phyloP scores from a whole-genome alignment of 1,140 invertebrate species.

The Zaprionus nigranus region DNA sequence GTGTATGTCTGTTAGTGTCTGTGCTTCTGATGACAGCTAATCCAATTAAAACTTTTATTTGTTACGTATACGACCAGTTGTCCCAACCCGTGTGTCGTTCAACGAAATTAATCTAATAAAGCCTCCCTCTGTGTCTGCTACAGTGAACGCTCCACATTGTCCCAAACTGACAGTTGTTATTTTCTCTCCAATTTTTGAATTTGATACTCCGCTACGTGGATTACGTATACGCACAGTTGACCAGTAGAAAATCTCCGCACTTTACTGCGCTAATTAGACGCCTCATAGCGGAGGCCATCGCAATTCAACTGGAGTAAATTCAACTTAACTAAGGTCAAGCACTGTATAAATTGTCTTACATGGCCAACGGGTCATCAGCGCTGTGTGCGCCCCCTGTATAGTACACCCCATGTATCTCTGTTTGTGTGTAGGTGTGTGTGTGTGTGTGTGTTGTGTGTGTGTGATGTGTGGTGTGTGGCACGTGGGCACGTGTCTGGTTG shows the following conservation, averaged over 20 bases:
- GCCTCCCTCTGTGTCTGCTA: constrained; percentile 39
- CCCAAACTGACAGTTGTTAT: constrained; percentile 32
- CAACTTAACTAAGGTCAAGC: constrained; percentile 44
- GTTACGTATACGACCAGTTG: constrained; percentile 67
- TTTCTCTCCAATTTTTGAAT: constrained; percentile 32
- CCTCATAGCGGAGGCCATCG: constrained; percentile 18
- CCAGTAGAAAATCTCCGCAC: constrained; percentile 14
- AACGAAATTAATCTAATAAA: constrained; percentile 78
- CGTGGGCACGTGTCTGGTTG: constrained; percentile 41
- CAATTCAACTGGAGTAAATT: constrained; percentile 38
- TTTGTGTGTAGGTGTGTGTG: constrained; percentile 6
- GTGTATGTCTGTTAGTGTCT: constrained; percentile 30
- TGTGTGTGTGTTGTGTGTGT: neutral
- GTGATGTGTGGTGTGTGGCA: constrained; percentile 3
- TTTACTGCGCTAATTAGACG: constrained; percentile 40
- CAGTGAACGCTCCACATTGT: neutral
- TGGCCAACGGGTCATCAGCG: constrained; percentile 4
- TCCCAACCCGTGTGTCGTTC: constrained; percentile 60
- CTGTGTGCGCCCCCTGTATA: neutral
- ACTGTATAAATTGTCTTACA: constrained; percentile 33
- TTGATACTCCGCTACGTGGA: constrained; percentile 12
- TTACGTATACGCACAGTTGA: constrained; percentile 3
- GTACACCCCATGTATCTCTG: no score
- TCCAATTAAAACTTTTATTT: constrained; percentile 84
- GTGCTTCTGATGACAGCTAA: constrained; percentile 79